phyloP scores from a whole-genome alignment of 2,888 invertebrate genomes.

The Boloria selene region DNA sequence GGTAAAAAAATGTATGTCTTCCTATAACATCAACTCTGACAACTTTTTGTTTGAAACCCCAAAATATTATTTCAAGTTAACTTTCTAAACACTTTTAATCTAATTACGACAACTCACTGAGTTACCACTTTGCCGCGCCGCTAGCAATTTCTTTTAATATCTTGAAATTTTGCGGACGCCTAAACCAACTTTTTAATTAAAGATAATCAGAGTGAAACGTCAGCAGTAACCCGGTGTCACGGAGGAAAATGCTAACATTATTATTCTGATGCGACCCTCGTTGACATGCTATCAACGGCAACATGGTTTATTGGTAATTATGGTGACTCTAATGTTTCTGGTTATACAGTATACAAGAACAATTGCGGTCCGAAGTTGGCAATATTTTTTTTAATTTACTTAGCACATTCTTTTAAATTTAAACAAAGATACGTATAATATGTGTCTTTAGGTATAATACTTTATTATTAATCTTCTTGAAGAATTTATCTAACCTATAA shows the following conservation, averaged over 20 bases:
- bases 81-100: conserved; percentile 60
- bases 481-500: no score
- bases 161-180: conserved; percentile 66
- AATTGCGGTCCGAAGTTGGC: conserved; percentile 54
- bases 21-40: no score
- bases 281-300: conserved; percentile 62
- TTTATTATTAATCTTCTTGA: no score
- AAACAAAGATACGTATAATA: no score
- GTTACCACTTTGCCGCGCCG: conserved; percentile 66
- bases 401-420: neutral
- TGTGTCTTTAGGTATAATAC: no score
- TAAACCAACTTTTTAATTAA: conserved; percentile 79
- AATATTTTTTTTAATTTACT: neutral
- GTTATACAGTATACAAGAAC: conserved; percentile 75
- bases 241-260: conserved; percentile 64
- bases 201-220: conserved; percentile 74
- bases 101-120: conserved; percentile 72
- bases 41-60: conserved; percentile 45
- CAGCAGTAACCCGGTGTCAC: conserved; percentile 70
- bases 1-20: no score
- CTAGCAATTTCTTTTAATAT: conserved; percentile 74
- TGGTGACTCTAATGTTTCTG: conserved; percentile 73
- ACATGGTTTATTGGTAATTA: conserved; percentile 76
- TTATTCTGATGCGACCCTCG: conserved; percentile 63
- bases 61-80: conserved; percentile 46